Evolutionary conservation across 2,113 vertebrate genomes (phyloP), one percentile per base, ranked within the genome.

Genomic region (Cryptomyrus ogoouensis): DNA sequence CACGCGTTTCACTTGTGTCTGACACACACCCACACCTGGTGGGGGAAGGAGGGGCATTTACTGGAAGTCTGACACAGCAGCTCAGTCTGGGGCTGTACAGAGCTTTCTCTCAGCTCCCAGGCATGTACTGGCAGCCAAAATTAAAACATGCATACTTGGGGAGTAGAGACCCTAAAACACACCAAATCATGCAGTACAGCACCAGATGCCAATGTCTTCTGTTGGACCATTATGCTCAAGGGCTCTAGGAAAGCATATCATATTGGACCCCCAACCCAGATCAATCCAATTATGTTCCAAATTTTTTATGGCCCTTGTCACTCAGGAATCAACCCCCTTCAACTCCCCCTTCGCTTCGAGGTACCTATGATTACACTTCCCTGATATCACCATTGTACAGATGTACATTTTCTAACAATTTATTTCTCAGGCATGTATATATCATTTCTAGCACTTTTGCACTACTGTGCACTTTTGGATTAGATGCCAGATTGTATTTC

Each of bases 61-160:
- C 74, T 80, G 74, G 74, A 80, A 80, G 74, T 80, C 74, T 80
- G 74, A 80, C 74, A 80, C 74, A 42, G 35, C 74, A 80, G 74
- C 74, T 80, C 74, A 80, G 74, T 80, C n/a, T 42, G 74, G 74
- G 74, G 74, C 74, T 39, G 15, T 17, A 80, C 74, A 42, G 74
- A 80, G 74, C 74, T 13, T 42, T 42, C 74, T 31, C 62, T 70
- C 31, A 80, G 17, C 35, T 80, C 35, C 17, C 31, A 17, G 35
- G 74, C 74, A 80, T 4, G 74, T 6, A 19, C 13, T 1, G 2
- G 17, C 74, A 21, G 31, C 31, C 74, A 80, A 80, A 42, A 42
- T 6, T 39, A 42, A 80, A 42, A 42, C 74, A 80, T 80, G 17
- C 74, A 80, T 19, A 19, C 74, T 70, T 31, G 3, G n/a, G n/a